Percentiles rank a stretch among this genome's conserved stretches.
Evolutionary conservation across 2,888 invertebrate species (phyloP).

Genomic region (Drosophila melanosoma): DNA sequence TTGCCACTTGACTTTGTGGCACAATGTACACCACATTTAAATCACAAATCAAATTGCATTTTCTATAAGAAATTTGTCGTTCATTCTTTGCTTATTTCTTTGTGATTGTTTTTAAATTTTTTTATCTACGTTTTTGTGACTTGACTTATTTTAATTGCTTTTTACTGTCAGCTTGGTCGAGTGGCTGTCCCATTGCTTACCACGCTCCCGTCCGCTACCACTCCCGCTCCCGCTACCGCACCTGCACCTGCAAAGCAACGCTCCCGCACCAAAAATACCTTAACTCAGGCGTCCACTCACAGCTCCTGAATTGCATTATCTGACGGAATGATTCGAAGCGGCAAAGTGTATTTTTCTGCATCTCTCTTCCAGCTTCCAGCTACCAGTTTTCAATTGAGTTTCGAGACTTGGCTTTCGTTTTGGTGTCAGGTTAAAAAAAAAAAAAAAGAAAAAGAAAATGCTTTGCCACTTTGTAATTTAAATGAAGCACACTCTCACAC

Average conservation of each 20-base stretch:
- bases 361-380: not conserved
- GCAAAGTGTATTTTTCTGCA: slow-evolving; percentile 13
- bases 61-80: slow-evolving; percentile 1
- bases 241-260: not conserved
- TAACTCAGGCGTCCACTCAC: slow-evolving; percentile 4
- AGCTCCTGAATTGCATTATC: slow-evolving; percentile 35
- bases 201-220: not conserved
- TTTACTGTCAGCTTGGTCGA: slow-evolving; percentile 70
- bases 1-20: slow-evolving; percentile 7
- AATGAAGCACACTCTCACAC: slow-evolving; percentile 46
- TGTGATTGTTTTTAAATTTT: not conserved
- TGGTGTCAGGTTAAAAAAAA: slow-evolving; percentile 36
- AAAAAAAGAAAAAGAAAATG: slow-evolving; percentile 12
- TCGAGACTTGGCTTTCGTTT: slow-evolving; percentile 18
- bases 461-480: slow-evolving; percentile 49
- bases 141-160: slow-evolving; percentile 71
- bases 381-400: slow-evolving; percentile 39
- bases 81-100: not conserved
- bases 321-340: slow-evolving; percentile 12
- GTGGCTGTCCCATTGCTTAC: slow-evolving; percentile 27
- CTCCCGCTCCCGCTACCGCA: not conserved
- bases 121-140: slow-evolving; percentile 24
- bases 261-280: not conserved
- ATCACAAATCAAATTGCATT: slow-evolving; percentile 31
- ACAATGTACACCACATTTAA: not conserved